These are phyloP conservation scores for Tetragonula carbonaria DNA, from an alignment of 2,888 invertebrate species.

Conservation along the genomic window DNA sequence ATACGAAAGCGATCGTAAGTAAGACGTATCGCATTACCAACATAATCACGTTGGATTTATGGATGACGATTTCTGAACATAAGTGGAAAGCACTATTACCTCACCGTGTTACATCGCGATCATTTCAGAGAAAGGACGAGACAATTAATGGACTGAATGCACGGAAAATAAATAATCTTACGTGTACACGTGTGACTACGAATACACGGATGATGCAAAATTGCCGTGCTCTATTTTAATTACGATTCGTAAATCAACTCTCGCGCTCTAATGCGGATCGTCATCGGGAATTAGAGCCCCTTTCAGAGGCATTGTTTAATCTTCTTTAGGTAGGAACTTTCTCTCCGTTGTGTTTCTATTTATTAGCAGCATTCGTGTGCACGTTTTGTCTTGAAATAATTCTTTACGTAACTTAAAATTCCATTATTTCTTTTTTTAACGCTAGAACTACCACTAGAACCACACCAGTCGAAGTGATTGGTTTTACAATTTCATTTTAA, in stretches of 20 bases:
- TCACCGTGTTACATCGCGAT: conserved; percentile 6
- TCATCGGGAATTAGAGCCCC: conserved; percentile 55
- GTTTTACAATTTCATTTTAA: no score
- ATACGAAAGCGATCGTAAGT: background rate
- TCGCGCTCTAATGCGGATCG: conserved; percentile 39
- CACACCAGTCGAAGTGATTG: no score
- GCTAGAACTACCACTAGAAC: no score
- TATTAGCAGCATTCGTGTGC: conserved; percentile 4
- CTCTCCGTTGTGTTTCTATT: conserved; percentile 28
- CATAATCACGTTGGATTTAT: conserved; percentile 34
- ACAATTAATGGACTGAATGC: conserved; percentile 47
- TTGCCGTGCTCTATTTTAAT: conserved; percentile 69
- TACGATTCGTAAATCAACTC: conserved; percentile 67
- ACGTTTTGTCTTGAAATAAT: background rate
- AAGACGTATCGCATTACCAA: conserved; percentile 9
- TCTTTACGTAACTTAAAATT: no score
- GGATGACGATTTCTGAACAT: conserved; percentile 41
- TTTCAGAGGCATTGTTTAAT: conserved; percentile 54
- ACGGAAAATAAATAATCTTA: conserved; percentile 54
- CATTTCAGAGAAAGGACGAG: background rate
- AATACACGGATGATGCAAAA: conserved; percentile 48
- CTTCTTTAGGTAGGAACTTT: conserved; percentile 44
- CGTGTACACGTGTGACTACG: background rate
- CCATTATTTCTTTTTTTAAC: no score
- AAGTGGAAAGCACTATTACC: conserved; percentile 29